These are phyloP conservation scores for Loripinus fragilis DNA, from an alignment of 2,888 invertebrate genomes.

Conservation along the genomic window DNA sequence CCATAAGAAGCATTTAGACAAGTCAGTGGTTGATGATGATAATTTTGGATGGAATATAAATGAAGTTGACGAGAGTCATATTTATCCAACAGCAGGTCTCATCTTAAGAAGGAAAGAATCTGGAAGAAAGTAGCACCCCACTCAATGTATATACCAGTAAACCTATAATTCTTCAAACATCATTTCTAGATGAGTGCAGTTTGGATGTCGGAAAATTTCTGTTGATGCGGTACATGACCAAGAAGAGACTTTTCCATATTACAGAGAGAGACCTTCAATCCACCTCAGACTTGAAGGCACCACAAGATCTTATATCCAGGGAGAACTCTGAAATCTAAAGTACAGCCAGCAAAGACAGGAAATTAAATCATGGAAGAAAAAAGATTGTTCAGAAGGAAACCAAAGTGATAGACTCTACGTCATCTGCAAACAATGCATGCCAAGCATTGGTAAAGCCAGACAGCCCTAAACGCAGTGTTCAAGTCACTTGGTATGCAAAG, in stretches of 20 bases:
- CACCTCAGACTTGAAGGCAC: conserved; percentile 2
- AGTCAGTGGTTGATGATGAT: conserved; percentile 12
- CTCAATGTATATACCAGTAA: conserved; percentile 24
- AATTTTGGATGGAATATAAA: conserved; percentile 21
- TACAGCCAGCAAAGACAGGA: conserved; percentile 14
- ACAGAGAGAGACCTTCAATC: conserved; percentile 11
- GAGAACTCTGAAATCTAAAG: not conserved
- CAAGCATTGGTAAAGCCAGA: conserved; percentile 41
- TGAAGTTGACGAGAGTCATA: conserved; percentile 22
- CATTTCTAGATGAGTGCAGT: not conserved
- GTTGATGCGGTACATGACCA: conserved; percentile 4
- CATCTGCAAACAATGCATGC: conserved; percentile 34
- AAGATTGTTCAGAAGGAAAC: conserved; percentile 18
- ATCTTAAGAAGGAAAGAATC: conserved; percentile 9
- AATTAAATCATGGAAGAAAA: conserved; percentile 24
- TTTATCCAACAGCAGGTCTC: conserved; percentile 6
- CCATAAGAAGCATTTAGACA: not conserved
- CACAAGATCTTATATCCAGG: conserved; percentile 14
- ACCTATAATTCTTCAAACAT: not conserved
- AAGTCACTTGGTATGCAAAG: no score
- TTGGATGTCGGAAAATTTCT: conserved; percentile 11
- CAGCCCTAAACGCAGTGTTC: not conserved
- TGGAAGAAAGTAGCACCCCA: not conserved
- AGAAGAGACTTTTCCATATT: conserved; percentile 9
- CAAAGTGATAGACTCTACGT: conserved; percentile 2